A percentile compares a stretch with the other conserved stretches of the same genome.
Evolutionary conservation across 1,140 invertebrate genomes (phyloP).

Genomic region (Drosophila tani): DNA sequence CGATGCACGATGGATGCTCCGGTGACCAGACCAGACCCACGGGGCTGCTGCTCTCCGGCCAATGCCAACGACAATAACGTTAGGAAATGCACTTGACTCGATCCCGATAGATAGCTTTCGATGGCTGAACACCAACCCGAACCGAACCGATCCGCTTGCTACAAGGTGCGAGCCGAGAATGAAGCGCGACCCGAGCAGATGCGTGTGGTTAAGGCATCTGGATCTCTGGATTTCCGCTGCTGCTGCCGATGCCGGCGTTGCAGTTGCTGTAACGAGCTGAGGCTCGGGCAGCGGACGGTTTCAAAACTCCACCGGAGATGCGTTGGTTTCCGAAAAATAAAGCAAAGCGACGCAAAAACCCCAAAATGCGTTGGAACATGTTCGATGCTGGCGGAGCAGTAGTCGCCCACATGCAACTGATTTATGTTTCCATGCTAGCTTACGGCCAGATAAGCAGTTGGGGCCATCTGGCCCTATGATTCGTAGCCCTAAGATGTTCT

Average conservation of each 20-base stretch:
- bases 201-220: slow-evolving; percentile 31
- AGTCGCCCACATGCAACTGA: slow-evolving; percentile 59
- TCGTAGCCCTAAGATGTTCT: slow-evolving; percentile 1
- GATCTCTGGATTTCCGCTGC: slow-evolving; percentile 33
- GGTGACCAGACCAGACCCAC: slow-evolving; percentile 37
- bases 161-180: slow-evolving; percentile 70
- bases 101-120: slow-evolving; percentile 49
- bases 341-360: slow-evolving; percentile 28
- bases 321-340: slow-evolving; percentile 51
- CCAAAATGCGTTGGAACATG: slow-evolving; percentile 72
- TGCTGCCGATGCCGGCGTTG: slow-evolving; percentile 8
- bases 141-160: slow-evolving; percentile 39
- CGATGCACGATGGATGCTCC: slow-evolving; percentile 27
- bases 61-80: slow-evolving; percentile 61
- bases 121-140: slow-evolving; percentile 26
- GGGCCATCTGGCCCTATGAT: slow-evolving; percentile 2
- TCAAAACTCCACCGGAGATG: slow-evolving; percentile 59
- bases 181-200: slow-evolving; percentile 52
- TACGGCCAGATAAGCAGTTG: not conserved
- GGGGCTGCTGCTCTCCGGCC: slow-evolving; percentile 56
- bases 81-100: slow-evolving; percentile 68
- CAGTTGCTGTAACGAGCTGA: slow-evolving; percentile 40
- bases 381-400: slow-evolving; percentile 50
- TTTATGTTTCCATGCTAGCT: slow-evolving; percentile 43
- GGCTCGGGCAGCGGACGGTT: slow-evolving; percentile 29